Evolutionary conservation across 2,888 invertebrate species (phyloP), one percentile per base, ranked within the genome.

Genomic region (Abrostola tripartita): DNA sequence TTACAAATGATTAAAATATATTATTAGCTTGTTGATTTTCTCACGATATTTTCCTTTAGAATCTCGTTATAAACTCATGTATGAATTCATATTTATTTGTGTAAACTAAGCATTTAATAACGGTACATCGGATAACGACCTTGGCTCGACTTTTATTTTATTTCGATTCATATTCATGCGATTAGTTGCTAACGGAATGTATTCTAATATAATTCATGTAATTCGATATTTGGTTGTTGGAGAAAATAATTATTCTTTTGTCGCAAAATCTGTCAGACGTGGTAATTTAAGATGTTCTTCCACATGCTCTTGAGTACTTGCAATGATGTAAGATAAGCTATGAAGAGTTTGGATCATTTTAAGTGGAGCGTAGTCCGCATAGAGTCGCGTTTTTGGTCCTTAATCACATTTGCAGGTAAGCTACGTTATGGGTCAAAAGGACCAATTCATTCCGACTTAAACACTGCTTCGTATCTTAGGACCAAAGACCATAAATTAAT

Each of bases 1-100:
- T 64, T 61, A 66, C 59, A 62, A 69, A 68, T 58, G 51, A 36
- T 52, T 50, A 37, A 69, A 72, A 76, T 74, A 66, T 77, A 76
- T 75, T 65, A 69, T 67, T 59, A 38, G 24, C 9, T 24, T 14
- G 41, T 51, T 40, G 52, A 38, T 60, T 55, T 77, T 77, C 76
- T 64, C 76, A 77, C 78, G 72, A 63, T 65, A 38, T 53, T 70
- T 71, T 76, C 64, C 51, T 63, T 57, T 60, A 47, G 0, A 66
- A 71, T 55, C 57, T 68, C 52, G 68, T 77, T 58, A 61, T 71
- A 62, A 57, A 55, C 38, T 65, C 62, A 54, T 65, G 61, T 68
- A 65, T 50, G 41, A 57, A 62, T 54, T 58, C 38, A 57, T 64
- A 57, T 65, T 66, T 68, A 68, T 71, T 72, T 60, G 51, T 55